These are phyloP conservation scores for Salticus scenicus DNA, from an alignment of 2,888 invertebrate genomes.

Conservation along the genomic window DNA sequence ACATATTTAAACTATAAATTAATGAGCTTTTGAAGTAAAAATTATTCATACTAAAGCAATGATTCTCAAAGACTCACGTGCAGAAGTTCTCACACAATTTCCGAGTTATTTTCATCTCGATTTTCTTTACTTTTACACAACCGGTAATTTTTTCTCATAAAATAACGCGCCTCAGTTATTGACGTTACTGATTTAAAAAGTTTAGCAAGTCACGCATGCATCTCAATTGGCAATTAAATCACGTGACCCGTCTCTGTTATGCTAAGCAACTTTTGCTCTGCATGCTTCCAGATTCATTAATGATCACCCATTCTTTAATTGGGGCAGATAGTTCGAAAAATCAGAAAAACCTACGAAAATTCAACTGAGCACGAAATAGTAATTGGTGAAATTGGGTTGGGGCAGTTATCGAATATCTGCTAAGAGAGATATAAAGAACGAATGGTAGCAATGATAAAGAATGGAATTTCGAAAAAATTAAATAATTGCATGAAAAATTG, in stretches of 20 bases:
- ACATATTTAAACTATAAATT: too few relatives aligned
- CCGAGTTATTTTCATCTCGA: background rate
- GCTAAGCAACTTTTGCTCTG: background rate
- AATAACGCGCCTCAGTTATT: background rate
- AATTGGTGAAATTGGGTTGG: slow-evolving; percentile 6
- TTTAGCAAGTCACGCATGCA: slow-evolving; percentile 11
- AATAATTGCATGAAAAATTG: background rate
- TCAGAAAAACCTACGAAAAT: background rate
- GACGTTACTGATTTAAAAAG: slow-evolving; percentile 3
- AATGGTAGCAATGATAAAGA: background rate
- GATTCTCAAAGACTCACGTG: background rate
- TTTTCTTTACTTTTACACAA: background rate
- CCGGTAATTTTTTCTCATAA: background rate
- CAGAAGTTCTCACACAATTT: background rate
- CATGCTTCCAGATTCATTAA: slow-evolving; percentile 6
- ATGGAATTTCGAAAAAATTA: background rate
- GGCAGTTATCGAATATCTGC: background rate
- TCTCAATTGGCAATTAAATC: slow-evolving; percentile 16
- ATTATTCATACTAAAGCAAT: too few relatives aligned
- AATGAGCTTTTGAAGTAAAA: too few relatives aligned
- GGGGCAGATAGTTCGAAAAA: background rate
- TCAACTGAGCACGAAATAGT: background rate
- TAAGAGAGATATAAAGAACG: background rate
- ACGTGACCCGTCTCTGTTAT: background rate
- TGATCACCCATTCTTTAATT: background rate